These are phyloP conservation scores for Microplitis demolitor DNA, from an alignment of 1,140 invertebrate genomes.

Conservation along the genomic window DNA sequence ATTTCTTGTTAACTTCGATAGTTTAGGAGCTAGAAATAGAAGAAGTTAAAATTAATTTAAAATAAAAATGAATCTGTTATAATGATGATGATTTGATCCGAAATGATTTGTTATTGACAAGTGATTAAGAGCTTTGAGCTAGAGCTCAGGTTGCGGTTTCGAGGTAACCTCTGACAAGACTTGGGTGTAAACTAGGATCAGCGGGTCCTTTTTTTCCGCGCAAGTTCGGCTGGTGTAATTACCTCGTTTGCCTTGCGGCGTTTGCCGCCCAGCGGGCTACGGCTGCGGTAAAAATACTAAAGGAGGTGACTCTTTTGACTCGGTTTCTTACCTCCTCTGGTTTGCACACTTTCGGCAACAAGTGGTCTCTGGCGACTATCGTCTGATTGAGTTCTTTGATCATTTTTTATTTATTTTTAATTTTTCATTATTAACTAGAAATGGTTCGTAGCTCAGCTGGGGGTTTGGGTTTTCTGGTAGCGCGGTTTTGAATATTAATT, in stretches of 20 bases:
- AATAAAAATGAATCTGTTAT: no score
- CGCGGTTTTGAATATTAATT: no score
- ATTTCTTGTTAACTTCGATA: no score
- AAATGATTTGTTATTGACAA: constrained; percentile 23
- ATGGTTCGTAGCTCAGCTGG: no score
- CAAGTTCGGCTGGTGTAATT: constrained; percentile 45
- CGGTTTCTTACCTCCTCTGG: neutral
- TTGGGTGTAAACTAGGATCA: neutral
- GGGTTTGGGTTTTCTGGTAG: no score
- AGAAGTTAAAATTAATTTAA: no score
- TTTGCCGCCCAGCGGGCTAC: neutral
- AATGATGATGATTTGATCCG: neutral
- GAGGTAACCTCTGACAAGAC: neutral
- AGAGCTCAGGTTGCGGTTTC: constrained; percentile 57
- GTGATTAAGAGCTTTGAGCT: constrained; percentile 38
- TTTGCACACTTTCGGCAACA: neutral
- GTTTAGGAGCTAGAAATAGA: no score
- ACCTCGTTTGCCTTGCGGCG: constrained; percentile 37
- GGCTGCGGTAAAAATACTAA: neutral
- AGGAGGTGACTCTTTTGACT: constrained; percentile 2
- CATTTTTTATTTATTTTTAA: no score
- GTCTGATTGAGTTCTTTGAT: no score
- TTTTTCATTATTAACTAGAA: no score
- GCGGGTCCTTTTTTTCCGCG: constrained; percentile 8
- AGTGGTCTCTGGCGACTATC: no score